phyloP scores from a whole-genome alignment of 2,797 vertebrate genomes.

The Poecilia velifera region DNA sequence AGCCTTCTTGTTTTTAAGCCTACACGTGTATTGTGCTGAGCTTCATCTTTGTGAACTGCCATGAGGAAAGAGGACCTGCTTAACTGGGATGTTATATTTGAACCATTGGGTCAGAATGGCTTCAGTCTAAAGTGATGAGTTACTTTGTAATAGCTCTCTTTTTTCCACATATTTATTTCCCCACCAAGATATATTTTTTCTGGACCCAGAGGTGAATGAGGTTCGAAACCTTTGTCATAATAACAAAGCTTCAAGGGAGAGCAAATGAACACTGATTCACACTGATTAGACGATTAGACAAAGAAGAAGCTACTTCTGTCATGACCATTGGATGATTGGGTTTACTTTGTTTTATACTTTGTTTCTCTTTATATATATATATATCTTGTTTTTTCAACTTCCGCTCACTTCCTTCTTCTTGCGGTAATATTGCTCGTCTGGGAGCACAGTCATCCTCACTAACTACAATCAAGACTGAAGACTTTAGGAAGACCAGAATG shows the following conservation, averaged over 20 bases:
- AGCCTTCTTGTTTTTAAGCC: not conserved
- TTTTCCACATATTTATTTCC: not conserved
- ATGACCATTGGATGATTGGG: not conserved
- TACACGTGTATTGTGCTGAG: not conserved
- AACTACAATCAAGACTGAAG: not conserved
- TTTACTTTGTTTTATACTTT: not conserved
- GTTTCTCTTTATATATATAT: not conserved
- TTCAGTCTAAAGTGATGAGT: conserved; percentile 9
- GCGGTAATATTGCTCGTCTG: not conserved
- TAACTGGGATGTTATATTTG: not conserved
- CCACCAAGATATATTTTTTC: not conserved
- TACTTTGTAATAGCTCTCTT: not conserved
- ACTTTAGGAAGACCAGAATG: not conserved
- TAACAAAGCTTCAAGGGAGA: not conserved
- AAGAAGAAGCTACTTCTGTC: not conserved
- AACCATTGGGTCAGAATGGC: not conserved
- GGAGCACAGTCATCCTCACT: not conserved
- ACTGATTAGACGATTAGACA: not conserved
- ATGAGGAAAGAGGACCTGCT: not conserved
- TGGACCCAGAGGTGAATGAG: not conserved
- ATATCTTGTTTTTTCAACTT: not conserved
- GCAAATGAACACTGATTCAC: not conserved
- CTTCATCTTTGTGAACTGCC: not conserved
- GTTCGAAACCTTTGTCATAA: not conserved
- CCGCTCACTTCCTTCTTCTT: not conserved